phyloP scores from a whole-genome alignment of 2,113 vertebrate genomes.

The Martes martes region DNA sequence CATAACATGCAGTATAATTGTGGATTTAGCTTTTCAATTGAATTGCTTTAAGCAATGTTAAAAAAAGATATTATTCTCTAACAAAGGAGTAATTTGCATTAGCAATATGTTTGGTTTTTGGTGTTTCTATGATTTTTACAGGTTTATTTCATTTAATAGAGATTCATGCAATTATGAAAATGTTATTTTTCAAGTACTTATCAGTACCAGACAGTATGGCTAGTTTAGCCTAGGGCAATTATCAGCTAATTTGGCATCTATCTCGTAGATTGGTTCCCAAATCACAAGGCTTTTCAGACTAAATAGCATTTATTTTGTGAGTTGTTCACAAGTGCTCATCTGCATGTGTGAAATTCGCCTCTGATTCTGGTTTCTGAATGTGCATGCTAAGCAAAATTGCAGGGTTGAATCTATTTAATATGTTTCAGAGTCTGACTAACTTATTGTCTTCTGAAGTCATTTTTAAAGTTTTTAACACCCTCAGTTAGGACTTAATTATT shows the following conservation, averaged over 20 bases:
- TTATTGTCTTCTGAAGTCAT: neutral
- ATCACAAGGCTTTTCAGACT: slow-evolving; percentile 51
- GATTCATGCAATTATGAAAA: slow-evolving; percentile 60
- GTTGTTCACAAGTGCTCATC: slow-evolving; percentile 41
- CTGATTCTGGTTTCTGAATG: slow-evolving; percentile 41
- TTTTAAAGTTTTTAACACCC: neutral
- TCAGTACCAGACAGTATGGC: slow-evolving; percentile 46
- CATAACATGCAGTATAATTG: neutral
- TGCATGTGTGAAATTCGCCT: slow-evolving; percentile 37
- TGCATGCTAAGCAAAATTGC: slow-evolving; percentile 33
- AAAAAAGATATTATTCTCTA: slow-evolving; percentile 31
- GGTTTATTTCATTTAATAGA: slow-evolving; percentile 56
- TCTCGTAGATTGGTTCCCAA: slow-evolving; percentile 43
- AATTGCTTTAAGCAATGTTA: slow-evolving; percentile 41
- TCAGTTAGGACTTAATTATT: neutral
- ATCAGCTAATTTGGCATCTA: slow-evolving; percentile 63
- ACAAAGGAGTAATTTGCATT: slow-evolving; percentile 55
- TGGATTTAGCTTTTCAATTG: slow-evolving; percentile 37
- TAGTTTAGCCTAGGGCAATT: slow-evolving; percentile 52
- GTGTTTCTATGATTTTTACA: slow-evolving; percentile 41
- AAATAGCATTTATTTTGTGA: slow-evolving; percentile 43
- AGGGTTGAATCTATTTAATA: neutral
- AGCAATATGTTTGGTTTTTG: slow-evolving; percentile 22
- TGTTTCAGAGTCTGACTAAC: neutral
- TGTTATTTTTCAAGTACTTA: slow-evolving; percentile 65